A percentile compares a stretch with the other conserved stretches of the same genome.
These are phyloP conservation scores for Diaphora mendica DNA, from an alignment of 2,888 invertebrate genomes.

Conservation along the genomic window DNA sequence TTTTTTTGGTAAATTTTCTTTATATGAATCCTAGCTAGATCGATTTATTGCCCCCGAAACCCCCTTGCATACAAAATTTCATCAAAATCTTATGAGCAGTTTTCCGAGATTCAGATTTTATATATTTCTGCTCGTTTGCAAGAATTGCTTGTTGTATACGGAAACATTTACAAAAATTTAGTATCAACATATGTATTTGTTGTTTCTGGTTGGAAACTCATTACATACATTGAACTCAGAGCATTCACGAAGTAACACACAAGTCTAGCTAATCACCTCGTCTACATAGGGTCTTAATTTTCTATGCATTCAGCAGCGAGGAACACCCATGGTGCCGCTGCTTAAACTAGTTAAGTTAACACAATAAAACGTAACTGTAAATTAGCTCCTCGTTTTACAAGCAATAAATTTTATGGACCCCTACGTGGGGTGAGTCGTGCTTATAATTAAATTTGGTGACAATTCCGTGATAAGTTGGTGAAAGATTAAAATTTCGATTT, in stretches of 20 bases:
- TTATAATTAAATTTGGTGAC: slow-evolving; percentile 77
- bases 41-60: too few species aligned
- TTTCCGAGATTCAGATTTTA: too few species aligned
- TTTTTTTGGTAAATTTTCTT: too few species aligned
- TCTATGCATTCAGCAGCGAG: slow-evolving; percentile 25
- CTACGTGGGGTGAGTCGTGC: slow-evolving; percentile 68
- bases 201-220: not conserved
- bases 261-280: not conserved
- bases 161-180: too few species aligned
- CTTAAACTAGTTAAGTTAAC: slow-evolving; percentile 81
- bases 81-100: too few species aligned
- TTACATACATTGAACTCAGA: not conserved
- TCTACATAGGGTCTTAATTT: slow-evolving; percentile 23
- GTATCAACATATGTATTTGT: not conserved
- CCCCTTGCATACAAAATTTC: too few species aligned
- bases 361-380: slow-evolving; percentile 84
- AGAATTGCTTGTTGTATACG: too few species aligned
- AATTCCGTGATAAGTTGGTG: slow-evolving; percentile 67
- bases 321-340: slow-evolving; percentile 74
- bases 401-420: slow-evolving; percentile 84
- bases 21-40: too few species aligned
- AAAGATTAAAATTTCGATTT: slow-evolving; percentile 44
- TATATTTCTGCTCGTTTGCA: too few species aligned
- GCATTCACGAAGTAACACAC: not conserved
- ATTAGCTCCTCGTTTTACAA: slow-evolving; percentile 86